Percentiles rank a stretch among this genome's conserved stretches.
Conservation (phyloP, 2,888 invertebrate species). For the Busseola fusca region DNA sequence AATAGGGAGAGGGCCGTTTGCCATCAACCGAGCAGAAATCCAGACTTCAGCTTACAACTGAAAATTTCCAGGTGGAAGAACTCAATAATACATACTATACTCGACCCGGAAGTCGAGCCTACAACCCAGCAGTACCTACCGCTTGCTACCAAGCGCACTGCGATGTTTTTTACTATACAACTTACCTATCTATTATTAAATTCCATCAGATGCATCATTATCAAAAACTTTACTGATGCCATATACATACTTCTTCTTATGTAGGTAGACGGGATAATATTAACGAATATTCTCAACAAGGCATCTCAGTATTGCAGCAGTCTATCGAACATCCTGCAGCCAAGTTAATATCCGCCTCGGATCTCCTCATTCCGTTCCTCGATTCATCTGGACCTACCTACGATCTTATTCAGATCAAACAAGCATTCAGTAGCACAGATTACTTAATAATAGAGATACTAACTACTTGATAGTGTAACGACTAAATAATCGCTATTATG, state of each 20-base stretch:
- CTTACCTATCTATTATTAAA: not conserved
- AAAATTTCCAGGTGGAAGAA: not conserved
- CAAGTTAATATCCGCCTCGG: constrained; percentile 73
- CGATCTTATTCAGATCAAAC: constrained; percentile 5
- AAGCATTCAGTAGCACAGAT: constrained; percentile 18
- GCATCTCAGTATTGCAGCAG: constrained; percentile 30
- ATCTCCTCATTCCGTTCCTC: constrained; percentile 66
- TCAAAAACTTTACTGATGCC: not conserved
- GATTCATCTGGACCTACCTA: constrained; percentile 47
- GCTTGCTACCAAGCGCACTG: not conserved
- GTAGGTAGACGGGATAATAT: not conserved
- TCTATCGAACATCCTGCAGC: constrained; percentile 64
- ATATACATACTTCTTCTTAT: not conserved
- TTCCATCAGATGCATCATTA: not conserved
- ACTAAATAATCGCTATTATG: constrained; percentile 37
- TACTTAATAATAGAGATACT: constrained; percentile 37
- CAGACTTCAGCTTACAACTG: not conserved
- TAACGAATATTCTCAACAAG: constrained; percentile 18
- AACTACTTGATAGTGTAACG: constrained; percentile 40
- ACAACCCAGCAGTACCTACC: not conserved
- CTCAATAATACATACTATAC: not conserved
- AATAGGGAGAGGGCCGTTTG: not conserved
- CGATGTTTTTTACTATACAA: no score
- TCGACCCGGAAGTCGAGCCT: not conserved
- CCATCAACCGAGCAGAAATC: not conserved